A percentile compares a stretch with the other conserved stretches of the same genome.
Evolutionary conservation across 2,888 invertebrate genomes (phyloP).

Genomic region (Ichneumoninae sp.): DNA sequence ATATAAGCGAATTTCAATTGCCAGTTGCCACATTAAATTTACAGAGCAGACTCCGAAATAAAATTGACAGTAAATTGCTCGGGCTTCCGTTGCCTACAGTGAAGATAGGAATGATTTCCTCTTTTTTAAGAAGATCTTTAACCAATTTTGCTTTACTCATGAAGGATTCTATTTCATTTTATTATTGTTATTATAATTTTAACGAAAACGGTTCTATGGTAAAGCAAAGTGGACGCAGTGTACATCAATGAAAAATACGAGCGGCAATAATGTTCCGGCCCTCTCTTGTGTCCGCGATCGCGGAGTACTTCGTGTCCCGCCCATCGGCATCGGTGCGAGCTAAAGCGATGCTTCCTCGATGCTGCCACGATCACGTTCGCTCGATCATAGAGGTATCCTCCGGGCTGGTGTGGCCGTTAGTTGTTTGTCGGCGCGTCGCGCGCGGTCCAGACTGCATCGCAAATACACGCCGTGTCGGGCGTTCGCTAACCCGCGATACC

Average conservation of each 20-base stretch:
- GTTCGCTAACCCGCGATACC: constrained; percentile 34
- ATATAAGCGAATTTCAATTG: no score
- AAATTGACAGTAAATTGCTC: not conserved
- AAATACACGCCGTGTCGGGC: constrained; percentile 55
- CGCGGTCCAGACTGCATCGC: constrained; percentile 67
- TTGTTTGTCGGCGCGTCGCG: constrained; percentile 61
- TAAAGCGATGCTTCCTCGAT: constrained; percentile 39
- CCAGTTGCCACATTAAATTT: no score
- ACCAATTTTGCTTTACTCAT: no score
- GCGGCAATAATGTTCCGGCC: not conserved
- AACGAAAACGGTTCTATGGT: not conserved
- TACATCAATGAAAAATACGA: not conserved
- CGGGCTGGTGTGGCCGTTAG: constrained; percentile 57
- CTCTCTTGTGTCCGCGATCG: not conserved
- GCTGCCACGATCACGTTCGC: constrained; percentile 21
- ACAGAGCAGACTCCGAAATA: no score
- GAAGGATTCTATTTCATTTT: no score
- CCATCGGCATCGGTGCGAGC: not conserved
- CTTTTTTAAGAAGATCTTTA: no score
- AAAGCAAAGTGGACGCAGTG: not conserved
- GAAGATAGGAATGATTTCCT: no score
- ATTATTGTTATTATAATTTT: no score
- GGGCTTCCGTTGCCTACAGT: no score
- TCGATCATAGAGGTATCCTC: constrained; percentile 9
- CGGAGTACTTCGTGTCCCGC: constrained; percentile 9